Conservation (phyloP, 1,140 invertebrate species). For the Trichoplusia ni region DNA sequence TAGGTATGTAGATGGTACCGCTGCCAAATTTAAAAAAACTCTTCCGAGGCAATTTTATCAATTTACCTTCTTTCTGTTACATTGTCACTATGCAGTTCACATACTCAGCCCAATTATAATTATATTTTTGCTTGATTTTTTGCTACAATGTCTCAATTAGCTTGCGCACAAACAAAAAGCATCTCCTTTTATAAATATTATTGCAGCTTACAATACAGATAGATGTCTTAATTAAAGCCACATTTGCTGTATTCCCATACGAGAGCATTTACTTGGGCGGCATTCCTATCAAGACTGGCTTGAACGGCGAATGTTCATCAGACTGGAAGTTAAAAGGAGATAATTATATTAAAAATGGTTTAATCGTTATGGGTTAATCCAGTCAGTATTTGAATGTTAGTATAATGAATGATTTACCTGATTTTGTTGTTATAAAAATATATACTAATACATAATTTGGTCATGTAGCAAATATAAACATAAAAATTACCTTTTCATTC, state of each 20-base stretch:
- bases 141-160: conserved; percentile 16
- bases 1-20: too few species aligned
- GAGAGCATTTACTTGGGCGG: conserved; percentile 19
- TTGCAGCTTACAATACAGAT: conserved; percentile 13
- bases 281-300: conserved; percentile 11
- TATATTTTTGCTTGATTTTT: conserved; percentile 4
- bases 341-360: too few species aligned
- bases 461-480: too few species aligned
- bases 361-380: too few species aligned
- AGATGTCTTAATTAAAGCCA: conserved; percentile 29
- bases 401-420: too few species aligned
- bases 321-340: not conserved
- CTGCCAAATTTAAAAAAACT: too few species aligned
- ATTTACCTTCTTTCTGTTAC: too few species aligned
- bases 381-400: too few species aligned
- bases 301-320: not conserved
- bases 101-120: conserved; percentile 3
- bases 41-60: too few species aligned
- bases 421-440: too few species aligned
- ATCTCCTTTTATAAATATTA: conserved; percentile 20
- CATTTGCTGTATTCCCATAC: conserved; percentile 16
- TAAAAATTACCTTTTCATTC: too few species aligned
- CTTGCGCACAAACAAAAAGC: conserved; percentile 11
- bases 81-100: not conserved
- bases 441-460: too few species aligned